Evolutionary conservation across 2,888 invertebrate genomes (phyloP), one percentile per base, ranked within the genome.

Genomic region (Mycogona germanica): DNA sequence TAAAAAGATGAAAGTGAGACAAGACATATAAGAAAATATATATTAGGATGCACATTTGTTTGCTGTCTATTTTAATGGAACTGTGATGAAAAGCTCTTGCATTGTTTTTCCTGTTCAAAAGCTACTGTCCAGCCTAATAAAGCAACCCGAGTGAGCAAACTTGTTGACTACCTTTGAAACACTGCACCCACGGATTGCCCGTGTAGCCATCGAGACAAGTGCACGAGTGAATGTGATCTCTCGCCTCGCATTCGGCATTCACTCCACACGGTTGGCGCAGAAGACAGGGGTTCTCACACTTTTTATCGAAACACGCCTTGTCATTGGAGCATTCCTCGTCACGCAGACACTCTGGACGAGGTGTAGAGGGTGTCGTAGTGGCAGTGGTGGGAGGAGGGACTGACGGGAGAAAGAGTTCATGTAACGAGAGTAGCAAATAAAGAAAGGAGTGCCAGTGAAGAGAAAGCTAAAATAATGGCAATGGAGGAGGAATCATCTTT

Each of bases 271-370:
- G 81, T n/a, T 57, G 59, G 37, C 58, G 58, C 3, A 60, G 58
- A 17, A 44, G 45, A 45, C 63, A 64, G 2, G 63, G 63, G 53
- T 64, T 81, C 19, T 59, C 55, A 38, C 63, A 64, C 73, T 89
- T 87, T 79, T 89, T 87, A 66, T 89, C 89, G 74, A 83, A 84
- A 77, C 92, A 92, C 66, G 91, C 89, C 63, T 87, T 83, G 68
- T 81, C 80, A 65, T 79, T 78, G 66, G 85, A 84, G 74, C 89
- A 89, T 72, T 82, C 84, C 67, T 84, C 82, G 68, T 81, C 81
- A 23, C 59, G 35, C 1, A 40, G 17, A 32, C 46, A 40, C 26
- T 63, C 63, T 41, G 56, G 46, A 17, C 25, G 14, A 7, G 19
- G 12, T 9, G 53, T 51, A 2, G 50, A n/a, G 3, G 50, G 17